A percentile compares a stretch with the other conserved stretches of the same genome.
Evolutionary conservation across 2,797 vertebrate species (phyloP).

Genomic region (Toxotes lorentzi): DNA sequence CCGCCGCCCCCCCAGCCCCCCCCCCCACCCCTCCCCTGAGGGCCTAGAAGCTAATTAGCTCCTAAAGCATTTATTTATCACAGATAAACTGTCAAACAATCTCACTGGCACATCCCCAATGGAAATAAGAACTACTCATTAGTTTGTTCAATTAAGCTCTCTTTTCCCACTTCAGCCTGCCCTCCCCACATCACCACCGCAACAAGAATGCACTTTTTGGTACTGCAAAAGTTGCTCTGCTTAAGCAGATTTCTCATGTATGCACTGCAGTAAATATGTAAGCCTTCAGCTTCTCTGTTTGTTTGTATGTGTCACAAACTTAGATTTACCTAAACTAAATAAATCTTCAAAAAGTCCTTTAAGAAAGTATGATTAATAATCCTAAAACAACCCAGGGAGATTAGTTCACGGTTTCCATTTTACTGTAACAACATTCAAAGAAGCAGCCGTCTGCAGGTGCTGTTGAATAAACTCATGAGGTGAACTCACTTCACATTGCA

Average conservation of each 20-base stretch:
- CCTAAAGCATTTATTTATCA: constrained; percentile 88
- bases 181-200: constrained; percentile 66
- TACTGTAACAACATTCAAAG: constrained; percentile 37
- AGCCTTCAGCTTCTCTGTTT: constrained; percentile 37
- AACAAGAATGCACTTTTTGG: constrained; percentile 69
- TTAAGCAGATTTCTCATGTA: constrained; percentile 42
- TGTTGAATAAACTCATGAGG: constrained; percentile 69
- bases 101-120: constrained; percentile 84
- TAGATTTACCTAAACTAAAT: constrained; percentile 40
- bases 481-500: constrained; percentile 51
- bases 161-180: constrained; percentile 76
- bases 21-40: constrained; percentile 76
- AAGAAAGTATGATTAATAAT: constrained; percentile 25
- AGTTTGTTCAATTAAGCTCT: constrained; percentile 88
- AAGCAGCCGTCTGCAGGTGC: constrained; percentile 48
- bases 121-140: constrained; percentile 87
- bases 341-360: constrained; percentile 36
- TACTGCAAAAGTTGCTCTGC: constrained; percentile 59
- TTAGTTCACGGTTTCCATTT: constrained; percentile 48
- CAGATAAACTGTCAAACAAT: constrained; percentile 90
- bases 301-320: constrained; percentile 48
- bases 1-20: no score
- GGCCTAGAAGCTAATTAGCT: constrained; percentile 85
- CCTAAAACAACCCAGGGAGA: constrained; percentile 36
- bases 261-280: constrained; percentile 26